Evolutionary conservation across 1,140 invertebrate species (phyloP).

Genomic region (Parasteatoda tepidariorum): DNA sequence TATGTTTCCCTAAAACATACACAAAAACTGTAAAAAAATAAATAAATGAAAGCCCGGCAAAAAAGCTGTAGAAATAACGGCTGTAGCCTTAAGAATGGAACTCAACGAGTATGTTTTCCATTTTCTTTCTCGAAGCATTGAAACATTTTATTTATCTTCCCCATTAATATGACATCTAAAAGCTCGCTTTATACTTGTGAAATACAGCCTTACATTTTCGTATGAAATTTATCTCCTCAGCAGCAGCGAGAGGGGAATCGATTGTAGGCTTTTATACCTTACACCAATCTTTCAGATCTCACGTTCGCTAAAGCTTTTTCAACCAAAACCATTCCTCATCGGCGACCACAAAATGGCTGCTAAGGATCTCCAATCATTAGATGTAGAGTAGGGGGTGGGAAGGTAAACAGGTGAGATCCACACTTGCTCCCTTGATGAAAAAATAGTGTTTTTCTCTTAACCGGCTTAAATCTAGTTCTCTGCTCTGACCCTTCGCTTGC

Average conservation of each 20-base stretch:
- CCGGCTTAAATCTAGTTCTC: conserved; percentile 11
- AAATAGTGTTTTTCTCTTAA: conserved; percentile 19
- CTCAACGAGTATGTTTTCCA: too few relatives aligned
- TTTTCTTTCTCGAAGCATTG: too few relatives aligned
- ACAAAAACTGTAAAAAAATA: too few relatives aligned
- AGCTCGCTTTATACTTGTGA: conserved; percentile 8
- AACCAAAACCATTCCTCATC: conserved; percentile 31
- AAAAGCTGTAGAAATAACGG: too few relatives aligned
- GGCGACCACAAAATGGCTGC: conserved; percentile 29
- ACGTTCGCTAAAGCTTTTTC: conserved; percentile 35
- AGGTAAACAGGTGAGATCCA: background rate
- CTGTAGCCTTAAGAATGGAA: too few relatives aligned
- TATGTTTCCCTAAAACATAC: too few relatives aligned
- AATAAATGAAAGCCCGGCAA: too few relatives aligned
- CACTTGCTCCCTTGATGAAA: conserved; percentile 20
- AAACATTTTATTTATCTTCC: conserved; percentile 20
- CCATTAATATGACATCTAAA: conserved; percentile 26
- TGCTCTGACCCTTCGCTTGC: background rate
- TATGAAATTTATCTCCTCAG: conserved; percentile 27
- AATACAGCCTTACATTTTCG: conserved; percentile 22
- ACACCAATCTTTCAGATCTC: conserved; percentile 31
- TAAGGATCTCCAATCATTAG: conserved; percentile 42
- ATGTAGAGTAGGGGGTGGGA: conserved; percentile 6
- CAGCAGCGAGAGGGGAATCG: conserved; percentile 21
- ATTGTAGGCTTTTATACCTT: conserved; percentile 22